Evolutionary conservation across 2,113 vertebrate genomes (phyloP).

Genomic region (human (Homo sapiens)): GRCh38 chrX:99014001-99014500

Average conservation of each 20-base stretch:
- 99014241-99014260: neutral
- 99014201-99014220: neutral
- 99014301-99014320: neutral
- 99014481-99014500: neutral
- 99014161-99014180: too few species aligned
- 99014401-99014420: neutral
- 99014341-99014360: neutral
- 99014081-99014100: neutral
- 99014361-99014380: neutral
- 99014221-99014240: neutral
- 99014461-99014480: neutral
- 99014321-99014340: neutral
- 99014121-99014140: too few species aligned
- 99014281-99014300: neutral
- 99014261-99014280: neutral
- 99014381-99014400: neutral
- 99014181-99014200: neutral
- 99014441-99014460: neutral
- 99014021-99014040: neutral
- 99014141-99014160: too few species aligned
- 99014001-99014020: neutral
- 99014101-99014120: too few species aligned
- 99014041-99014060: neutral
- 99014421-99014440: neutral
- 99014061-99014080: neutral